A percentile compares a stretch with the other conserved stretches of the same genome.
Conservation (phyloP, 2,113 vertebrate species). For the Halichoeres trimaculatus region DNA sequence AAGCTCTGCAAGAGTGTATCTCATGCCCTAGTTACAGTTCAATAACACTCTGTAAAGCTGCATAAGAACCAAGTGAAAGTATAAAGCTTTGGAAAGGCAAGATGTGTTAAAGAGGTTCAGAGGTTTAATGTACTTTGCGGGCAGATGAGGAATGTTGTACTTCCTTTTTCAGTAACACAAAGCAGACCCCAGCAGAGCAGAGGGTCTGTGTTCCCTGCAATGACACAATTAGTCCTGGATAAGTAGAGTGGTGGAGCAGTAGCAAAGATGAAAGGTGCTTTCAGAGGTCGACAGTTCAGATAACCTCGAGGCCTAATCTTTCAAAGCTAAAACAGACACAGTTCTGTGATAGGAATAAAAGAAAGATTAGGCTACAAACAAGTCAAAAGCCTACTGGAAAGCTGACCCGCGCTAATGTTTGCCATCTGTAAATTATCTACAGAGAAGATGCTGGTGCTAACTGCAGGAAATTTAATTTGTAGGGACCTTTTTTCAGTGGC, state of each 20-base stretch:
- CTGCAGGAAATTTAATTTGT: constrained; percentile 28
- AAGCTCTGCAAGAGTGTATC: neutral
- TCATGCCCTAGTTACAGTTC: neutral
- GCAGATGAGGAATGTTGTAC: constrained; percentile 30
- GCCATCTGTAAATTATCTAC: neutral
- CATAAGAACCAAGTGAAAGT: neutral
- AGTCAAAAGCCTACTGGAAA: constrained; percentile 1
- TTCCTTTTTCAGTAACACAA: constrained; percentile 39
- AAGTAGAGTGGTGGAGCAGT: constrained; percentile 32
- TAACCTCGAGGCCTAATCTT: constrained; percentile 44
- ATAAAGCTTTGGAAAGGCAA: neutral
- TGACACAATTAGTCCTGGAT: constrained; percentile 63
- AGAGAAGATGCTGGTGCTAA: constrained; percentile 1
- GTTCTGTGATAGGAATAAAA: constrained; percentile 22
- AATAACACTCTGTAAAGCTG: neutral
- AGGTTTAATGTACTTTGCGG: constrained; percentile 10
- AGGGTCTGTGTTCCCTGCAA: constrained; percentile 25
- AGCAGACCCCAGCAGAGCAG: constrained; percentile 54
- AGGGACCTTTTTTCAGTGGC: neutral
- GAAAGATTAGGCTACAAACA: constrained; percentile 15
- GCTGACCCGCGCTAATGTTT: neutral
- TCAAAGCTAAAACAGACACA: constrained; percentile 40
- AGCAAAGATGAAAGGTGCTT: constrained; percentile 38
- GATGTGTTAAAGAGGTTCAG: neutral
- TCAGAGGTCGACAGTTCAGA: constrained; percentile 53